These are phyloP conservation scores for Semibalanus balanoides DNA, from an alignment of 1,140 invertebrate genomes.

Conservation along the genomic window DNA sequence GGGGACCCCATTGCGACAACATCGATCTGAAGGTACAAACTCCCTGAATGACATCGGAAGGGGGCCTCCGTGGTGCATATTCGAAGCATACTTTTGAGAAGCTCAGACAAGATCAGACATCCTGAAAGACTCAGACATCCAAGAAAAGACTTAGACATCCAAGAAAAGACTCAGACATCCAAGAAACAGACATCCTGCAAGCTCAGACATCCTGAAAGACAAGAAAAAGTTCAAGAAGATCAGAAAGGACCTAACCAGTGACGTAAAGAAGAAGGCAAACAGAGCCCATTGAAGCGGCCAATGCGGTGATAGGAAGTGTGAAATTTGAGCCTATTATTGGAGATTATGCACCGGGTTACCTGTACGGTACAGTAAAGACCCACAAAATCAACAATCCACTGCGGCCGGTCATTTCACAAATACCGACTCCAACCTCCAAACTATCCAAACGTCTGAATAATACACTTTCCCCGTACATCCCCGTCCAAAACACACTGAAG, in stretches of 20 bases:
- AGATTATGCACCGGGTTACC: constrained; percentile 8
- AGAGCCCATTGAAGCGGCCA: no score
- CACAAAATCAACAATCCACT: constrained; percentile 8
- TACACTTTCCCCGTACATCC: constrained; percentile 2
- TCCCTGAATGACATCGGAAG: not conserved
- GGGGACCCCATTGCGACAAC: constrained; percentile 10
- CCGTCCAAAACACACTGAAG: not conserved
- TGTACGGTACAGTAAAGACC: constrained; percentile 11
- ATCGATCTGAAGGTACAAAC: constrained; percentile 8
- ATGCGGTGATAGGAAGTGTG: no score
- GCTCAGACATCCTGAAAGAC: no score
- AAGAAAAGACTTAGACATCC: constrained; percentile 5
- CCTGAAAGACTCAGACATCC: no score
- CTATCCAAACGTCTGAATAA: constrained; percentile 3
- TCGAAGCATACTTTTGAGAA: not conserved
- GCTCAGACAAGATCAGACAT: no score
- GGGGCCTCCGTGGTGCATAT: not conserved
- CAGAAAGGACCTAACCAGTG: no score
- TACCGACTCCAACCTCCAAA: constrained; percentile 7
- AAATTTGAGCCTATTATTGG: not conserved
- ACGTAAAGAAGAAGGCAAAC: no score
- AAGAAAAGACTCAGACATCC: constrained; percentile 7
- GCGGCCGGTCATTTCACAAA: constrained; percentile 11
- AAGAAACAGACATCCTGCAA: no score
- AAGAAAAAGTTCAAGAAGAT: no score